Evolutionary conservation across 2,797 vertebrate genomes (phyloP), one percentile per base, ranked within the genome.

Genomic region (Diplodus sargus): DNA sequence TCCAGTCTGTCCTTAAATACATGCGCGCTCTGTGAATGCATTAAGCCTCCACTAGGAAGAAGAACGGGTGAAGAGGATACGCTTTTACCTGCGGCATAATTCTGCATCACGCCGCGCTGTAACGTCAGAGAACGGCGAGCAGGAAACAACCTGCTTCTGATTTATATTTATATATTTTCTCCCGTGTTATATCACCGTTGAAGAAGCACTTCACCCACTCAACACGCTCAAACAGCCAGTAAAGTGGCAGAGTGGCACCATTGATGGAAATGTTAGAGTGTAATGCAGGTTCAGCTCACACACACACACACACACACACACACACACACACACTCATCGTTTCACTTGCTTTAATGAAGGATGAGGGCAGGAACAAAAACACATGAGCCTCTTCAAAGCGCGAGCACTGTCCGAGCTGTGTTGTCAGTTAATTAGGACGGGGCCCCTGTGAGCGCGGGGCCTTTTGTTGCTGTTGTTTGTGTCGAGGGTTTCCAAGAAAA

Each of bases 191-290:
- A 56, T 79, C 48, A 66, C 66, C 59, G 54, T 60, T 63, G 74
- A 69, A 84, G 72, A 62, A 81, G 54, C 77, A 22, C 77, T 74
- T 76, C 68, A 61, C 79, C 70, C 70, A 76, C 83, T 86, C 59
- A 17, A 2, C 22, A 3, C 76, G 57, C 57, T 76, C 30, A 2
- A 70, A 52, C 60, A 62, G 64, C 47, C 20, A 4, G 16, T 75
- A 48, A 85, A 78, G 81, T 81, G 83, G 57, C 48, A 47, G 47
- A 80, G 60, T 10, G 66, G 81, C 68, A 64, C 76, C 76, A 73
- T 69, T 85, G 74, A 85, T 85, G 84, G 83, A 76, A 82, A 83
- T 84, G 82, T 74, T 85, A 67, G 63, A 72, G 60, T 43, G 60
- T 45, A 16, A 15, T 34, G 15, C 58, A 62, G 58, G 70, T 58